Percentiles rank a stretch among this genome's conserved stretches.
These are phyloP conservation scores for Theristus sp. DNA, from an alignment of 2,888 invertebrate genomes.

Conservation along the genomic window DNA sequence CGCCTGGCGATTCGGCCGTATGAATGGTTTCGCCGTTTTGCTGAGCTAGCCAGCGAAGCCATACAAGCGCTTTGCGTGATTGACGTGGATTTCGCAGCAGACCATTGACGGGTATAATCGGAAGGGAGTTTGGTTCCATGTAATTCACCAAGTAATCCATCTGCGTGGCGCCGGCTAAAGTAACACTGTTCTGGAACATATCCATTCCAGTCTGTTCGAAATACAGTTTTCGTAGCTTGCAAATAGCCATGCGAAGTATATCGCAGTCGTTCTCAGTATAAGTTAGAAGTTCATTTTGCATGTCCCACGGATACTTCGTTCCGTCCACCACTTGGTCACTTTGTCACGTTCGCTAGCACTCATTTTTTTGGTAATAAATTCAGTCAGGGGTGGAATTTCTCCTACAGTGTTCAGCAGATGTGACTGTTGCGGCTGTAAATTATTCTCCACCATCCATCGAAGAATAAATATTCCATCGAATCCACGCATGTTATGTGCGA, in stretches of 20 bases:
- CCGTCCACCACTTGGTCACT: neutral
- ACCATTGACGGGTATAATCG: neutral
- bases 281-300: neutral
- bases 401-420: neutral
- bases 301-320: neutral
- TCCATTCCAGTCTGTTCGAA: neutral
- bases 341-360: neutral
- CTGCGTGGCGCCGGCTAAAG: neutral
- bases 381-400: neutral
- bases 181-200: neutral
- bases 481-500: neutral
- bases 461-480: neutral
- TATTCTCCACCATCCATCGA: neutral
- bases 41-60: neutral
- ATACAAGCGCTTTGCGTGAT: neutral
- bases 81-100: neutral
- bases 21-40: neutral
- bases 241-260: neutral
- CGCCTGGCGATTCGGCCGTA: neutral
- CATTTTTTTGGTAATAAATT: neutral
- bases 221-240: neutral
- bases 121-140: neutral
- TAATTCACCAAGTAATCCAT: neutral
- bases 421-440: no score
- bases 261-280: neutral